Percentiles rank a stretch among this genome's conserved stretches.
These are phyloP conservation scores for Triplophysa rosa DNA, from an alignment of 2,113 vertebrate genomes.

Conservation along the genomic window DNA sequence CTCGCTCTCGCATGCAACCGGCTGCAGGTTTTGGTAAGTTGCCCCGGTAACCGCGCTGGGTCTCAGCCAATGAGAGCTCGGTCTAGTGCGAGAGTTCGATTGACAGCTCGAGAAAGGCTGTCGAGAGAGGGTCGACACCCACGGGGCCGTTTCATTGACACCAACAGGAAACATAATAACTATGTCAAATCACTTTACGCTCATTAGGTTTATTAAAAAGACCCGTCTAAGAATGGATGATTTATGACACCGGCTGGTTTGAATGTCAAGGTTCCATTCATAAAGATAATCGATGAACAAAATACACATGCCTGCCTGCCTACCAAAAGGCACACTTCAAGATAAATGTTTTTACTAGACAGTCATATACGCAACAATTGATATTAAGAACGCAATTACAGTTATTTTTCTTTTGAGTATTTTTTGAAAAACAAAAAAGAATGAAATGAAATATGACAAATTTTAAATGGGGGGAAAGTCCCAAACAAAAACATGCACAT, in stretches of 20 bases:
- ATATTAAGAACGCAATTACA: too few relatives aligned
- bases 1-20: conserved; percentile 32
- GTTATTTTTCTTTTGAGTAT: too few relatives aligned
- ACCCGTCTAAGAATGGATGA: conserved; percentile 36
- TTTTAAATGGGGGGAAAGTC: too few relatives aligned
- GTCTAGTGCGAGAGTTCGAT: neutral
- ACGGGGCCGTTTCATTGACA: conserved; percentile 32
- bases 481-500: neutral
- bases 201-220: conserved; percentile 39
- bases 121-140: conserved; percentile 26
- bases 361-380: too few relatives aligned
- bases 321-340: too few relatives aligned
- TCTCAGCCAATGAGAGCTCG: conserved; percentile 15
- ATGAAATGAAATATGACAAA: too few relatives aligned
- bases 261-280: conserved; percentile 13
- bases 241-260: conserved; percentile 40
- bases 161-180: conserved; percentile 47
- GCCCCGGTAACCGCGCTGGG: conserved; percentile 17
- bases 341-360: too few relatives aligned
- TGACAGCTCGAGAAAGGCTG: conserved; percentile 37
- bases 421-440: too few relatives aligned
- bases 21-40: conserved; percentile 41
- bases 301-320: neutral
- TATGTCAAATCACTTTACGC: conserved; percentile 30
- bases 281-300: conserved; percentile 37